Evolutionary conservation across 2,113 vertebrate genomes (phyloP), one percentile per base, ranked within the genome.

Genomic region (Festucalex cinctus): DNA sequence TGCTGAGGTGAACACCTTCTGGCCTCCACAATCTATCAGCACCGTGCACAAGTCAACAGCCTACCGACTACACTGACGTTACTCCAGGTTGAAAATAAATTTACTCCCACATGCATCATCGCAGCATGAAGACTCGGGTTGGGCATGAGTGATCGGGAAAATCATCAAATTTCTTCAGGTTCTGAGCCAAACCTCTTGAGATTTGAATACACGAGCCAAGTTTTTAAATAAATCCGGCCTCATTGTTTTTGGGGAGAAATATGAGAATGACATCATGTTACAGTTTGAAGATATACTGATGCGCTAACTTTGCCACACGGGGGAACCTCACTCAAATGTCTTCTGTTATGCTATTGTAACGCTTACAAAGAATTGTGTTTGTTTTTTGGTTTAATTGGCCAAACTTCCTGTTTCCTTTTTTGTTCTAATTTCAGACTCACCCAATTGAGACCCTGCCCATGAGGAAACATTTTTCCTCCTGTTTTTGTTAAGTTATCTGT

Each of bases 1-100:
- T 83, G 81, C 85, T 87, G 83, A 86, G 83, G 78, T 80, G 71
- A 83, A 86, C 84, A 82, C 76, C 76, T 72, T 51, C 63, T 68
- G 68, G 51, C 70, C 57, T 66, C 53, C 69, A 75, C 44, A 65
- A 88, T 86, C 85, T 83, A 88, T 89, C 84, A 84, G 73, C 59
- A 78, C 77, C 75, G 73, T 72, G 74, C 76, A 79, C 37, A 73
- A 71, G 56, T 73, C 67, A 60, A 76, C 69, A 59, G 22, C 32
- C 44, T 67, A 41, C 66, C 72, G 73, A 54, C 48, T 51, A 51
- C 20, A n/a, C 16, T 32, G 51, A 24, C 14, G 26, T 32, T 57
- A 32, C 26, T 57, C 24, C 13, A 17, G 53, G 53, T 56, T 57
- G 16, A 10, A 57, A 57, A 57, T 57, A 39, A 12, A 61, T 41